Evolutionary conservation across 2,888 invertebrate species (phyloP).

Genomic region (Andrena marginata): DNA sequence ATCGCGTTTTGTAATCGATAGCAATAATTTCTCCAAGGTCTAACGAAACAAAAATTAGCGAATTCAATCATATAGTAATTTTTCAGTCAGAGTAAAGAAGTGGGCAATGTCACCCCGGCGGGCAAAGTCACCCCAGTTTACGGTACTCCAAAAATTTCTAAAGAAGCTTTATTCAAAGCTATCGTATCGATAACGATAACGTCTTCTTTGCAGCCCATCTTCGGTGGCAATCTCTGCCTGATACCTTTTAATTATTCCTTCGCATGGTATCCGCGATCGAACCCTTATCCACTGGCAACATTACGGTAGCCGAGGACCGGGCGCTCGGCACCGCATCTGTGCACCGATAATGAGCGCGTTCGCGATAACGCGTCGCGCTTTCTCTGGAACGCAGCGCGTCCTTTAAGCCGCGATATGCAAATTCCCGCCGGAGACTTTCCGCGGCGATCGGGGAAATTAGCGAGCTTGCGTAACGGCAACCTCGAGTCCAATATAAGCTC

Average conservation of each 20-base stretch:
- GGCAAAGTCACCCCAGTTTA: too few relatives aligned
- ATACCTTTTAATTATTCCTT: not conserved
- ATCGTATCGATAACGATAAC: too few relatives aligned
- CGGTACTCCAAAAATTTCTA: too few relatives aligned
- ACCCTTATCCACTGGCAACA: constrained; percentile 1
- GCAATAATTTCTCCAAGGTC: too few relatives aligned
- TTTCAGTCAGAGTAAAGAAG: too few relatives aligned
- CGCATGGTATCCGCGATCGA: not conserved
- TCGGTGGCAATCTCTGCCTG: not conserved
- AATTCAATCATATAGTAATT: too few relatives aligned
- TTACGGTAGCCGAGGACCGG: constrained; percentile 7
- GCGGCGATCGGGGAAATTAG: constrained; percentile 26
- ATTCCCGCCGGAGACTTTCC: constrained; percentile 23
- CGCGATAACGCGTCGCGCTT: constrained; percentile 13
- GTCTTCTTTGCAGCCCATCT: too few relatives aligned
- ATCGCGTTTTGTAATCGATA: too few relatives aligned
- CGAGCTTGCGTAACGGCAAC: constrained; percentile 18
- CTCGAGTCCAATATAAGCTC: constrained; percentile 13
- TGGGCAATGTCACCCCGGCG: too few relatives aligned
- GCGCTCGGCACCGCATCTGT: not conserved
- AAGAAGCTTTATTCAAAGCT: too few relatives aligned
- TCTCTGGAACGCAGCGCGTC: constrained; percentile 27
- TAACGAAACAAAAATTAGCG: too few relatives aligned
- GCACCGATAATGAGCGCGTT: constrained; percentile 3
- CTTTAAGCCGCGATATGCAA: constrained; percentile 28